Base-by-base conservation (phyloP, 2,797 vertebrate species). In the Coranthus polyacanthus region DNA sequence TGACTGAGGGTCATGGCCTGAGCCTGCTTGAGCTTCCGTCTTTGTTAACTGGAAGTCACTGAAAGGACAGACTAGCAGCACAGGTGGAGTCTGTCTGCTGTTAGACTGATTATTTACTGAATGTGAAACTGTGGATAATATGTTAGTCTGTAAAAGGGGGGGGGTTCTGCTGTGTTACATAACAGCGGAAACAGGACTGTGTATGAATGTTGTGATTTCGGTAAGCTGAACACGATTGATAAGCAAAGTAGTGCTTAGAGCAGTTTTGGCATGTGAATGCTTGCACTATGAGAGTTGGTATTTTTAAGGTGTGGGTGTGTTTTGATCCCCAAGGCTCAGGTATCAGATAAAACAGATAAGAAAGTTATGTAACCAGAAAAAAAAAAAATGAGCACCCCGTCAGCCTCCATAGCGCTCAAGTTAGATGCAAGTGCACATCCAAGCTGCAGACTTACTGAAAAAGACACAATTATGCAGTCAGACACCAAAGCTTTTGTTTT, bases 1-100 rank as follows among this genome's bases (percentile, higher is more conserved):
- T 6, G 17, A 52, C 34, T 1, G 29, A 11, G 8, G 67, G 75
- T 67, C 71, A 68, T 34, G 63, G 70, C 68, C 59, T 51, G 67
- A 58, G 58, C 29, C 46, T 43, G 42, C 45, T 55, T 60, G 18
- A 72, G 52, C 69, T 73, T 79, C 75, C 73, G 26, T 62, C 43
- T 57, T 55, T 39, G 41, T 42, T 84, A 18, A 86, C 82, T 88
- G 84, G 82, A 91, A 89, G 74, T 89, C 56, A 81, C 51, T 75
- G 44, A 76, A 64, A 74, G 49, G 61, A 85, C 75, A 82, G 84
- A 79, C 41, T 73, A 26, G 17, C 51, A 36, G 63, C 66, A 55
- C 44, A 68, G 67, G 57, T 63, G 56, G 17, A 60, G 47, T 17
- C 26, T 5, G 11, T 45, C 44, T 36, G 52, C 58, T 50, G n/a